A percentile compares a stretch with the other conserved stretches of the same genome.
Conservation (phyloP, 2,113 vertebrate species). For the Ptilonorhynchus violaceus region DNA sequence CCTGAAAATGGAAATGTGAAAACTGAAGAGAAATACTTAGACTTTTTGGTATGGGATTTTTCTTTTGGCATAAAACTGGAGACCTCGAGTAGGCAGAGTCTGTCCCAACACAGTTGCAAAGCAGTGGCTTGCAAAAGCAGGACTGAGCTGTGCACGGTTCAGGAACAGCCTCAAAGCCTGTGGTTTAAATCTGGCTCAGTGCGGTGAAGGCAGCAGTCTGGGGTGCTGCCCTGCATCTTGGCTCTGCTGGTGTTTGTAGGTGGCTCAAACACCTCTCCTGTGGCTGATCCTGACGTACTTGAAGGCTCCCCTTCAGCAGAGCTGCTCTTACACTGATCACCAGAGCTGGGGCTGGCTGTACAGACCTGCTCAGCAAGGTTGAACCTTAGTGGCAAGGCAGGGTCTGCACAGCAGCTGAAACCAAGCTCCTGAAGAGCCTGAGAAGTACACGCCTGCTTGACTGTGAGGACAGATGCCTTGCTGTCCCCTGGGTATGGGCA, state of each 20-base stretch:
- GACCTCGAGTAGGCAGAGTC: neutral
- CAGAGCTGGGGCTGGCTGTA: neutral
- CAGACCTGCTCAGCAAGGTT: neutral
- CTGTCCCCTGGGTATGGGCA: neutral
- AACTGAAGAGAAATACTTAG: slow-evolving; percentile 22
- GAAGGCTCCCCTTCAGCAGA: neutral
- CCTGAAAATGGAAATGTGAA: neutral
- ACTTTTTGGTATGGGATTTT: neutral
- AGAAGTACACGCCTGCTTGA: neutral
- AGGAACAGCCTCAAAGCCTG: neutral
- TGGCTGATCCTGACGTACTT: neutral
- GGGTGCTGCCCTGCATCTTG: neutral
- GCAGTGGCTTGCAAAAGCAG: neutral
- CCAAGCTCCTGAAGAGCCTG: neutral
- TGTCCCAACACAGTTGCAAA: neutral
- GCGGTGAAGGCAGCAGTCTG: neutral
- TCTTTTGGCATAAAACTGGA: neutral
- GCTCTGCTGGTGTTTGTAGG: neutral
- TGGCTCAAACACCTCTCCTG: neutral
- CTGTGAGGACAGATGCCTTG: neutral
- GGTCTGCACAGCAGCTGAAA: neutral
- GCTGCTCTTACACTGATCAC: neutral
- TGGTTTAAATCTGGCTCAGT: neutral
- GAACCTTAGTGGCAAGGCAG: neutral
- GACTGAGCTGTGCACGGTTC: neutral